Percentiles rank a stretch among this genome's conserved stretches.
These are phyloP conservation scores for Polydrusus cervinus DNA, from an alignment of 2,888 invertebrate genomes.

Conservation along the genomic window DNA sequence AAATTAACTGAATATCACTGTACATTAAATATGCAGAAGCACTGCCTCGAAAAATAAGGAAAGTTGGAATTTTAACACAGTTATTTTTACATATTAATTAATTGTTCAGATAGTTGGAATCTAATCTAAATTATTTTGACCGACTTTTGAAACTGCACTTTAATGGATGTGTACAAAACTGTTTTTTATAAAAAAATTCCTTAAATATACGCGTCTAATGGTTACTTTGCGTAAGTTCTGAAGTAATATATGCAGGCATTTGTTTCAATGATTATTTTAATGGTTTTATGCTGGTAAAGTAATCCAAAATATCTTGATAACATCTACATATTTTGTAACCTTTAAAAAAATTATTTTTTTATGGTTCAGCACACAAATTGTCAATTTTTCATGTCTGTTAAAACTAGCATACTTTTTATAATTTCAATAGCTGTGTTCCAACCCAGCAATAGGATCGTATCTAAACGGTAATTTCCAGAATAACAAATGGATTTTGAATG, in stretches of 20 bases:
- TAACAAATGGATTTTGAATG: no score
- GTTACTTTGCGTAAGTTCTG: not conserved
- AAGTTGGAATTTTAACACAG: slow-evolving; percentile 13
- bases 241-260: slow-evolving; percentile 7
- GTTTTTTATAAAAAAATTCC: not conserved
- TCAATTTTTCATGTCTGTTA: no score
- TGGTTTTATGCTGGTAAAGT: not conserved
- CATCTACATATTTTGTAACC: not conserved
- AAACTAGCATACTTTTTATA: no score
- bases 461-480: no score
- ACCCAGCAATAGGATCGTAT: no score
- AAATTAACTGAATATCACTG: not conserved
- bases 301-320: not conserved
- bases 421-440: no score
- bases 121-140: slow-evolving; percentile 18
- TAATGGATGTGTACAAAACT: slow-evolving; percentile 10
- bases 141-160: slow-evolving; percentile 4
- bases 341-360: not conserved
- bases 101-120: slow-evolving; percentile 8
- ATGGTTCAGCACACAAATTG: not conserved
- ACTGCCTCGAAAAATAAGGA: slow-evolving; percentile 9
- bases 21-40: not conserved
- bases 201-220: not conserved
- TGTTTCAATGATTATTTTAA: not conserved
- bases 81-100: slow-evolving; percentile 12